Percentiles rank a stretch among this genome's conserved stretches.
These are phyloP conservation scores for Tribolium castaneum DNA, from an alignment of 1,140 invertebrate species.

Conservation along the genomic window DNA sequence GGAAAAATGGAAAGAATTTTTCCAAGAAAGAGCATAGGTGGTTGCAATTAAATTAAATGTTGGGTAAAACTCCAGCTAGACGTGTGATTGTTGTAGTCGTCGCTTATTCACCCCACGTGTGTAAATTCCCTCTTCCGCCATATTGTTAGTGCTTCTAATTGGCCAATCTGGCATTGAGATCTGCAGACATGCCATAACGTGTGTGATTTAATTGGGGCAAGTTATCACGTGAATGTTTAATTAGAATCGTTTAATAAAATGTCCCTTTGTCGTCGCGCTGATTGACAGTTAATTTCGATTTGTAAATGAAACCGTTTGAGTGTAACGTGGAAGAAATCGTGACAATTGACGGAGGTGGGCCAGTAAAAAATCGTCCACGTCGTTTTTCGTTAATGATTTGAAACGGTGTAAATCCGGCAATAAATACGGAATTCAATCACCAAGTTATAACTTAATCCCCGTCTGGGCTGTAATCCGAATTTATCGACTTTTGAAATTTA, in stretches of 20 bases:
- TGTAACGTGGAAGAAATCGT: constrained; percentile 5
- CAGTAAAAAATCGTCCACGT: neutral
- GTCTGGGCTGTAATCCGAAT: constrained; percentile 38
- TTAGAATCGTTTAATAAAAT: constrained; percentile 24
- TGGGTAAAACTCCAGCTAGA: neutral
- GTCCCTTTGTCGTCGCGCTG: constrained; percentile 1
- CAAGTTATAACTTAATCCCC: constrained; percentile 46
- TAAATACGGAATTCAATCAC: constrained; percentile 47
- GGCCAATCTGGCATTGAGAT: neutral
- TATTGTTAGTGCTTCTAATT: neutral
- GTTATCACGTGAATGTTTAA: neutral
- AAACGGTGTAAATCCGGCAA: constrained; percentile 32
- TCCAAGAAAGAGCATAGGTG: too few relatives aligned
- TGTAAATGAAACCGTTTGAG: constrained; percentile 27
- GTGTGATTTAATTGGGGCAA: neutral
- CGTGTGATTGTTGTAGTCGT: neutral
- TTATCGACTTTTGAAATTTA: constrained; percentile 47
- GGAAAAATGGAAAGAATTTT: neutral
- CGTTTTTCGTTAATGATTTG: constrained; percentile 15
- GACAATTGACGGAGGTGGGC: constrained; percentile 22
- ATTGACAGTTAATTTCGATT: constrained; percentile 38
- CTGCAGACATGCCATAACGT: neutral
- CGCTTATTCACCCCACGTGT: neutral
- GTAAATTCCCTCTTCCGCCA: neutral
- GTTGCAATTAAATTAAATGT: neutral